Base-by-base conservation (phyloP, 1,140 invertebrate species). In the Zaprionus capensis region DNA sequence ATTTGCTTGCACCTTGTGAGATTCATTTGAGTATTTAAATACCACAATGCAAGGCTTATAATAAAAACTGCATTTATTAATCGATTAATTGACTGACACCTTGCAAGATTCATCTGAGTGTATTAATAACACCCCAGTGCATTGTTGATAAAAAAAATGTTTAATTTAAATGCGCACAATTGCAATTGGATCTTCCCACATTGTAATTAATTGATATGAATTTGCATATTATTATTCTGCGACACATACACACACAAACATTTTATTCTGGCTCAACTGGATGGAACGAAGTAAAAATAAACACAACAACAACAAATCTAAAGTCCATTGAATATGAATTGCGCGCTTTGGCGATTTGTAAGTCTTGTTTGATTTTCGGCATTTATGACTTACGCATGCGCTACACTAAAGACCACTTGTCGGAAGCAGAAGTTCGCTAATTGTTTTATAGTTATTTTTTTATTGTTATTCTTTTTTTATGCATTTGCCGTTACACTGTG, bases 291-390 rank as follows among this genome's bases (percentile, higher is more conserved):
- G 55, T 15, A 57, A 62, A 76, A 69, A 78, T 71, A 71, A 85
- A 90, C 20, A 12, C 20, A 41, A 12, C 46, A 51, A 51, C 46
- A 91, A 91, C 80, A 91, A 86, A 91, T 82, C 78, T 83, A 91
- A 91, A 91, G 86, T 91, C 87, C 86, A 91, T 51, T 72, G 68
- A 69, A 74, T 88, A 71, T 83, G 76, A 69, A 79, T 83, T 81
- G 81, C 77, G 64, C 71, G 53, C 49, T 61, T 80, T 56, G n/a
- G n/a, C 41, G 38, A 62, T 41, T 65, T 71, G 69, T 62, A 36
- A 53, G 34, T 71, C 44, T 28, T 24, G 28, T 57, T 4, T 38
- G 28, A 38, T 22, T 58, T 26, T 55, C 38, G 72, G 70, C 56
- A 17, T 78, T 70, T 38, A 26, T 57, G 78, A 65, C 71, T 41